Percentiles rank a stretch among this genome's conserved stretches.
phyloP scores from a whole-genome alignment of 1,140 invertebrate species.

The Delia radicum region DNA sequence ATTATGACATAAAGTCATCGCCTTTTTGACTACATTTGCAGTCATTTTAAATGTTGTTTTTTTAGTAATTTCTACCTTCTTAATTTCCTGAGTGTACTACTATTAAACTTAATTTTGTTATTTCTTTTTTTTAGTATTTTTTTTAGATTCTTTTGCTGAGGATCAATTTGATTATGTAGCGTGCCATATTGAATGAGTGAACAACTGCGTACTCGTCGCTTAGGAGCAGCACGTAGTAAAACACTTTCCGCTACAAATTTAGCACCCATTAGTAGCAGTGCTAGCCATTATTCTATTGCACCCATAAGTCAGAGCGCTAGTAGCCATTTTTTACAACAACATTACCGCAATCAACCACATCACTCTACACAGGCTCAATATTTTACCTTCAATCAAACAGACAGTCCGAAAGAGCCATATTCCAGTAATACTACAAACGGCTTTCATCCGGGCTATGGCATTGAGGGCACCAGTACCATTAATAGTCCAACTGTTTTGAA shows the following conservation, averaged over 20 bases:
- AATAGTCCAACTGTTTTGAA: slow-evolving; percentile 52
- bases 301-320: slow-evolving; percentile 47
- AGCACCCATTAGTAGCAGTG: slow-evolving; percentile 10
- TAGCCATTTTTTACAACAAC: slow-evolving; percentile 45
- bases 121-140: slow-evolving; percentile 6
- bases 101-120: not conserved
- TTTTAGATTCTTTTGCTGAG: not conserved
- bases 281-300: not conserved
- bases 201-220: slow-evolving; percentile 51
- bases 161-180: not conserved
- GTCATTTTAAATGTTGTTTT: not conserved
- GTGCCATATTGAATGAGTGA: slow-evolving; percentile 48
- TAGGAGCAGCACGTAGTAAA: slow-evolving; percentile 46
- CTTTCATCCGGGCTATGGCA: not conserved
- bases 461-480: slow-evolving; percentile 33
- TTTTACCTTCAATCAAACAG: slow-evolving; percentile 45
- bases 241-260: slow-evolving; percentile 14
- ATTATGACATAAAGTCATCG: no score
- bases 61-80: not conserved
- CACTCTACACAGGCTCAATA: slow-evolving; percentile 23
- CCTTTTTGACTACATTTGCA: no score
- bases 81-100: not conserved
- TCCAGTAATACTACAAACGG: not conserved
- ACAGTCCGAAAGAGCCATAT: not conserved
- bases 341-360: slow-evolving; percentile 24